Conservation (phyloP, 2,113 vertebrate species). For the Naja naja region DNA sequence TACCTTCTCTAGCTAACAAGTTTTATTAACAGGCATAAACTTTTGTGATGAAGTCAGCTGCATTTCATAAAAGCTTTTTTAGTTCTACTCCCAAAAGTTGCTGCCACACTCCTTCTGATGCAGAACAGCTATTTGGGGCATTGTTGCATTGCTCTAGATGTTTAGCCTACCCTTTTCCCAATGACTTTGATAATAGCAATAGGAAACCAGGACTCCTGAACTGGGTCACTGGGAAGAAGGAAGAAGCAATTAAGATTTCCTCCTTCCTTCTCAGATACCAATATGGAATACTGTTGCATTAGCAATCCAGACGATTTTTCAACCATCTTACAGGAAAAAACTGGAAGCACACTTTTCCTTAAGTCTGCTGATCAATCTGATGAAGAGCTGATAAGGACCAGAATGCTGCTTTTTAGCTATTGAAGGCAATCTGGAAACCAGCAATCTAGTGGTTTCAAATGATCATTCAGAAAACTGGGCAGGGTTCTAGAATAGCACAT, state of each 20-base stretch:
- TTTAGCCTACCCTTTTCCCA: background rate
- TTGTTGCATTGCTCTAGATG: background rate
- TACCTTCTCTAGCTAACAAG: background rate
- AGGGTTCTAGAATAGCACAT: background rate
- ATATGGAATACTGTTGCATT: background rate
- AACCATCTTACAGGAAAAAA: background rate
- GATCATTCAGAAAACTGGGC: background rate
- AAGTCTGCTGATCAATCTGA: background rate
- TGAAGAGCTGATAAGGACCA: background rate
- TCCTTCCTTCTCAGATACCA: background rate
- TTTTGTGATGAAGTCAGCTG: background rate
- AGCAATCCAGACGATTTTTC: background rate
- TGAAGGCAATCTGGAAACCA: background rate
- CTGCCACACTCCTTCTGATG: background rate
- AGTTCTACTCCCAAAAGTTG: background rate
- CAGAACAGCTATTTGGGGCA: background rate
- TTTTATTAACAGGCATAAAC: background rate
- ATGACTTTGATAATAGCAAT: background rate
- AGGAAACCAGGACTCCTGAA: background rate
- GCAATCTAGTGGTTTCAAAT: background rate
- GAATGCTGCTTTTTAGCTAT: background rate
- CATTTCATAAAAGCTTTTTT: background rate
- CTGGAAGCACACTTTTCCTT: background rate
- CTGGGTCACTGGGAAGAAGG: background rate
- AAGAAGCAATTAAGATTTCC: background rate